These are phyloP conservation scores for Plebejus argus DNA, from an alignment of 2,888 invertebrate species.

Conservation along the genomic window DNA sequence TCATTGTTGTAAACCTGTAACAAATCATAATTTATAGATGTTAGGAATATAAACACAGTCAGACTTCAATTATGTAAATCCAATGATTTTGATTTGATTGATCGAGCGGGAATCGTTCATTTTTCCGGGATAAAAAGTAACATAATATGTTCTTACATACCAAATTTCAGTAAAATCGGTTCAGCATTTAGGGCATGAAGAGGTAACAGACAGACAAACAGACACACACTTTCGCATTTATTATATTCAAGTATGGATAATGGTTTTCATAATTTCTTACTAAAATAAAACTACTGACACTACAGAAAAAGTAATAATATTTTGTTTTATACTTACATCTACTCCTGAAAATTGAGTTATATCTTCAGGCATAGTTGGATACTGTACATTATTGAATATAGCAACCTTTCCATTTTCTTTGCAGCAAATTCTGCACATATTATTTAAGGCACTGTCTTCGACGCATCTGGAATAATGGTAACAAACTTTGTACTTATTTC, in stretches of 20 bases:
- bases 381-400: conserved; percentile 62
- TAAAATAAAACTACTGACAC: no score
- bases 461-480: conserved; percentile 47
- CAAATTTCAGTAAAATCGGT: no score
- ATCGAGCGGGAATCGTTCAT: no score
- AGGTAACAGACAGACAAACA: no score
- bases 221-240: no score
- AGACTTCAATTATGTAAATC: background rate
- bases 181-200: no score
- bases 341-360: conserved; percentile 66
- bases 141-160: no score
- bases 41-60: background rate
- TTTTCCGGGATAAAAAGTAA: no score
- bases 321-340: conserved; percentile 52
- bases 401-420: conserved; percentile 61
- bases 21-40: background rate
- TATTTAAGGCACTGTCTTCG: conserved; percentile 41
- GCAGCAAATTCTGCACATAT: conserved; percentile 64
- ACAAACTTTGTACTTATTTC: background rate
- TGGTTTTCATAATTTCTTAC: no score
- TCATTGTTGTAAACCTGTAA: conserved; percentile 58
- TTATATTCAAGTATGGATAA: no score
- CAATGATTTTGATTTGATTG: no score
- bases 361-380: conserved; percentile 65
- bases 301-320: background rate